Percentiles rank a stretch among this genome's conserved stretches.
Conservation (phyloP, 2,113 vertebrate genomes). For the Scomber japonicus region DNA sequence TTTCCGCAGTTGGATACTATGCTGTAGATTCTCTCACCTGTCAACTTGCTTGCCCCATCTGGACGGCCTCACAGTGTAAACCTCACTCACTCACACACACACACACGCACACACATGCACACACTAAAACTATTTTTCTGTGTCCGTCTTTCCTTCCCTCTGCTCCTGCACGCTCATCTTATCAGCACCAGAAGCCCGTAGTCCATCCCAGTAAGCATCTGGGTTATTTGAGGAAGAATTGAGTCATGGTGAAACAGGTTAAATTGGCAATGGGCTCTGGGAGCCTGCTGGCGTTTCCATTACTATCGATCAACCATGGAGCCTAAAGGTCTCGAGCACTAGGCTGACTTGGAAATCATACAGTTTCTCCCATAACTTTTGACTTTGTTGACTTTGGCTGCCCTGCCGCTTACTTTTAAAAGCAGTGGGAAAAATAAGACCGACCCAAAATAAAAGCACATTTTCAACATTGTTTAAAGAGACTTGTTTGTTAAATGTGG, state of each 20-base stretch:
- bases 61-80: constrained; percentile 23
- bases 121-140: constrained; percentile 19
- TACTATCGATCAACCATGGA: constrained; percentile 72
- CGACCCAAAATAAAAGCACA: constrained; percentile 29
- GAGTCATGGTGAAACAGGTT: constrained; percentile 70
- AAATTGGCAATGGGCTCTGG: constrained; percentile 67
- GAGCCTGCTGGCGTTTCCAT: constrained; percentile 65
- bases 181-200: constrained; percentile 55
- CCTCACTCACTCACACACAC: too few relatives aligned
- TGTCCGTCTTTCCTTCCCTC: constrained; percentile 26
- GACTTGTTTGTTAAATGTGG: background rate
- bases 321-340: constrained; percentile 57
- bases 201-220: constrained; percentile 59
- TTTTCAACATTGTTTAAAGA: constrained; percentile 13
- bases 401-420: constrained; percentile 20
- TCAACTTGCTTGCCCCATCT: constrained; percentile 21
- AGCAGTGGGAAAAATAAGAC: constrained; percentile 10
- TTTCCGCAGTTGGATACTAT: constrained; percentile 16
- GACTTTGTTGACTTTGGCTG: constrained; percentile 43
- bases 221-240: constrained; percentile 71
- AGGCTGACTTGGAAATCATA: constrained; percentile 35
- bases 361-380: constrained; percentile 33
- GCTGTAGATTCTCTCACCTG: constrained; percentile 23
- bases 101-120: constrained; percentile 10
- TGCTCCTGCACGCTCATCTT: constrained; percentile 41